Conservation (phyloP, 2,113 vertebrate genomes). For the Mormyrus iriodes region DNA sequence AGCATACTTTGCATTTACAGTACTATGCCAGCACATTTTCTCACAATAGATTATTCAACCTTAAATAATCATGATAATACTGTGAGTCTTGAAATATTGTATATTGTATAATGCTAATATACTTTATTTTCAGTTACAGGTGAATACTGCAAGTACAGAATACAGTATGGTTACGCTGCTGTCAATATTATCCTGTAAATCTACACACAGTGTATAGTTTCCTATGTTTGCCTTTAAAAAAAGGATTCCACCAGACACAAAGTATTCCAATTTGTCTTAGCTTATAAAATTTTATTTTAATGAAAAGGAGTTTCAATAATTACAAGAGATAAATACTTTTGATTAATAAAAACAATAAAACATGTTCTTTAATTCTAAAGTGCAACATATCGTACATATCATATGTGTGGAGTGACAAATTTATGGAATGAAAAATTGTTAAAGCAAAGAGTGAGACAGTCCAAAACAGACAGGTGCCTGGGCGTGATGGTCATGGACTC, state of each 20-base stretch:
- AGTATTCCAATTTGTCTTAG: background rate
- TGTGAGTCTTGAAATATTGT: background rate
- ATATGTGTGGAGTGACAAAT: background rate
- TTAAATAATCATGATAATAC: background rate
- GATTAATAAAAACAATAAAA: background rate
- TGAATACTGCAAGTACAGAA: background rate
- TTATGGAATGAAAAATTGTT: background rate
- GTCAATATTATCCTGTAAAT: background rate
- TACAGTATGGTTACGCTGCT: background rate
- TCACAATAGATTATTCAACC: background rate
- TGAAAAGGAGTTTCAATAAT: background rate
- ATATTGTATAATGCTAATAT: background rate
- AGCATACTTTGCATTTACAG: background rate
- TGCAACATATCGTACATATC: background rate
- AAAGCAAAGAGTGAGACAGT: background rate
- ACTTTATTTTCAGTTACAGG: background rate
- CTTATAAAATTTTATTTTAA: background rate
- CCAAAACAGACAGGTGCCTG: background rate
- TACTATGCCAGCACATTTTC: background rate
- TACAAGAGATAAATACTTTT: background rate
- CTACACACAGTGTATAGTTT: background rate
- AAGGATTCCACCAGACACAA: background rate
- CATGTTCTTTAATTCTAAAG: background rate
- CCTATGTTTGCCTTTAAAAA: background rate
- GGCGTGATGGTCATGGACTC: background rate